Conservation (phyloP, 2,797 vertebrate genomes). For the Sphaeramia orbicularis region DNA sequence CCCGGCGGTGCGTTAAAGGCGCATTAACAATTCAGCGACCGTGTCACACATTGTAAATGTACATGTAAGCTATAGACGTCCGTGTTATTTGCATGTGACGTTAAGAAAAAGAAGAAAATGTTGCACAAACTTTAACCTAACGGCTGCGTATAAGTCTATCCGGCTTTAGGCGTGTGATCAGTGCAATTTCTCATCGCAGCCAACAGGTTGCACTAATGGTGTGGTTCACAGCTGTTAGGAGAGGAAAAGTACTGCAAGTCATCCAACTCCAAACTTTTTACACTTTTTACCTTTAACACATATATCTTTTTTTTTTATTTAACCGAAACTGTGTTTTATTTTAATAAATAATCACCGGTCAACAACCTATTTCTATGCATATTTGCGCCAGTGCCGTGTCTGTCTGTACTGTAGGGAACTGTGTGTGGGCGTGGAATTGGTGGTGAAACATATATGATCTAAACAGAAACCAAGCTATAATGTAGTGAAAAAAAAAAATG, state of each 20-base stretch:
- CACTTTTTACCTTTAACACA: not conserved
- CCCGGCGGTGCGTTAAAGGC: constrained; percentile 13
- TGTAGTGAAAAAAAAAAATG: not conserved
- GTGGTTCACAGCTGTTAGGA: constrained; percentile 9
- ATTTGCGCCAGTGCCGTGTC: no score
- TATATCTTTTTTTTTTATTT: no score
- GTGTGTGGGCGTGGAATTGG: constrained; percentile 13
- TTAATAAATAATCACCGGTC: no score
- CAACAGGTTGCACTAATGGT: constrained; percentile 85
- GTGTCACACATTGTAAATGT: not conserved
- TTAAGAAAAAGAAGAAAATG: no score
- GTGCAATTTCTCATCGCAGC: constrained; percentile 68
- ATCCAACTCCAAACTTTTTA: constrained; percentile 45
- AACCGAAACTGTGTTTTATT: no score
- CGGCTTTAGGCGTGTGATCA: constrained; percentile 32
- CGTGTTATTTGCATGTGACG: no score
- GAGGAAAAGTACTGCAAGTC: constrained; percentile 33
- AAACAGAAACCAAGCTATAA: not conserved
- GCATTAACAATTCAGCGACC: no score
- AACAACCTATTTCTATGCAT: no score
- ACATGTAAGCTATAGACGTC: no score
- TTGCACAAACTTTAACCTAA: constrained; percentile 32
- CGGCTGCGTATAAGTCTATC: constrained; percentile 4
- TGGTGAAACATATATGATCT: constrained; percentile 10
- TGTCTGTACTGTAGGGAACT: constrained; percentile 12